Evolutionary conservation across 1,140 invertebrate genomes (phyloP), one percentile per base, ranked within the genome.

Genomic region (Centruroides sculpturatus): DNA sequence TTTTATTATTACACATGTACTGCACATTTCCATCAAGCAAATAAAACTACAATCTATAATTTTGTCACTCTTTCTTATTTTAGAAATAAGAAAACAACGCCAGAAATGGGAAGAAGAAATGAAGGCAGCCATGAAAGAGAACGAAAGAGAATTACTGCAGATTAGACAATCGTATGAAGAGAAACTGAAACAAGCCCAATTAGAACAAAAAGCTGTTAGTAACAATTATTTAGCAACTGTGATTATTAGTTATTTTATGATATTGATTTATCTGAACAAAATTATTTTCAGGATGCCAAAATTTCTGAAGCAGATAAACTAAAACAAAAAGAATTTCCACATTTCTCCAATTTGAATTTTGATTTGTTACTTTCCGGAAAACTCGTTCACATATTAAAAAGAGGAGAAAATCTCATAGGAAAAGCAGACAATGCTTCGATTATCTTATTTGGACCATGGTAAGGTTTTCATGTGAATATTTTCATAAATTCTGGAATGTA

Each of bases 271-370:
- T 34, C 49, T n/a, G 34, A n/a, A 34, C 12, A 51, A 51, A 34
- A 51, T 53, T 53, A 53, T 6, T 23, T 36, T 0, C 47, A 59
- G 4, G 10, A 53, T 5, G 36, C 59, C 6, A 71, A 70, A 47
- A 69, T 74, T 59, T 34, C 58, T 5, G 72, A 76, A 35, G 72
- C 75, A 55, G 68, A 75, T 59, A 79, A 79, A 58, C 76, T 77
- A 65, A 75, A 76, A 64, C 59, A 74, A 53, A 41, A 41, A 41
- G 41, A 41, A 41, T 41, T 41, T 8, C 75, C 79, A 6, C 77
- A 81, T 70, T 67, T 82, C 9, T 81, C 74, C 66, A 83, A 83
- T 70, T 67, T 83, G 47, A 83, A 83, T 69, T 73, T 77, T 62
- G 81, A 83, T 69, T 77, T 79, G 10, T 73, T 75, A 66, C 68